phyloP scores from a whole-genome alignment of 2,888 invertebrate genomes.

The Strigamia maritima region DNA sequence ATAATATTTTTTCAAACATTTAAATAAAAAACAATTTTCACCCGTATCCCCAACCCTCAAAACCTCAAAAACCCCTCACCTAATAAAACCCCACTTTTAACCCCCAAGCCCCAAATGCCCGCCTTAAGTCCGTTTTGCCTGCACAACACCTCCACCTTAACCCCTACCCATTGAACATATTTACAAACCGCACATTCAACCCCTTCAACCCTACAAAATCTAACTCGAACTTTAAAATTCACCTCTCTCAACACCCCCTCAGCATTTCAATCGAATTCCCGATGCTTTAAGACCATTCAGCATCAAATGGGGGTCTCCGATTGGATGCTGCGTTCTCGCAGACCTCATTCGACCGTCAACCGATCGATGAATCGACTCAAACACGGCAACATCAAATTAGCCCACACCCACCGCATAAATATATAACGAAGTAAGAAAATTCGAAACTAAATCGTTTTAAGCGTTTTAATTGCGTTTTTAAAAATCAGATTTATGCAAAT shows the following conservation, averaged over 20 bases:
- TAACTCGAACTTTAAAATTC: neutral
- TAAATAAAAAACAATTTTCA: no score
- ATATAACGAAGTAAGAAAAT: neutral
- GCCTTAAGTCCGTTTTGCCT: neutral
- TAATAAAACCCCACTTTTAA: neutral
- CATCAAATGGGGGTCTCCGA: neutral
- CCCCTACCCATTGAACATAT: neutral
- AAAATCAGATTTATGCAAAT: no score
- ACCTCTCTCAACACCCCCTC: no score
- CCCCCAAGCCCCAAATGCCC: neutral
- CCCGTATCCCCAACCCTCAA: neutral
- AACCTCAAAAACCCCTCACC: neutral
- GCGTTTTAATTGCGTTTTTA: no score
- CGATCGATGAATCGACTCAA: conserved; percentile 10
- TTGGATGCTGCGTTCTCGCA: conserved; percentile 3
- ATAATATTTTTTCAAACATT: no score
- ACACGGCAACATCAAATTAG: neutral
- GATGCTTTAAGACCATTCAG: neutral
- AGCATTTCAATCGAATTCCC: neutral
- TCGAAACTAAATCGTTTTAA: no score
- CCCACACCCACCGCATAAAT: conserved; percentile 2
- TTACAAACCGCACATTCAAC: neutral
- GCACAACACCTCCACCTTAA: neutral
- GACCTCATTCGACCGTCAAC: conserved; percentile 9
- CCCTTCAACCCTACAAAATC: neutral